Evolutionary conservation across 2,888 invertebrate genomes (phyloP).

Genomic region (Cepaea hortensis): DNA sequence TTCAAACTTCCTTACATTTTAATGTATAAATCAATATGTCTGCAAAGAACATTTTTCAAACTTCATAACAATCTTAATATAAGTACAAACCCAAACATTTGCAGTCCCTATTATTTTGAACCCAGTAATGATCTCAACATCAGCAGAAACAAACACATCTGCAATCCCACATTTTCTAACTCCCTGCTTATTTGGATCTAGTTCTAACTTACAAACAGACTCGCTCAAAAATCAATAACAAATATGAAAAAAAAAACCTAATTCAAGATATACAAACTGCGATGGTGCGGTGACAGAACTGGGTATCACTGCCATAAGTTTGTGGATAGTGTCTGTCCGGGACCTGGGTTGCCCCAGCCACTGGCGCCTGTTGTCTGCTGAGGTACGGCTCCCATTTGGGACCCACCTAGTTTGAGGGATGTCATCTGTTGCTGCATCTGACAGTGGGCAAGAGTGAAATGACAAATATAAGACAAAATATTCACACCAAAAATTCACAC

Average conservation of each 20-base stretch:
- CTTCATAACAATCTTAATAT: too few species aligned
- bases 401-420: conserved; percentile 59
- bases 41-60: too few species aligned
- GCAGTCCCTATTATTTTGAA: too few species aligned
- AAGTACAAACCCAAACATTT: too few species aligned
- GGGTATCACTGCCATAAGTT: conserved; percentile 70
- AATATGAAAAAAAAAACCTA: background rate
- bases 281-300: background rate
- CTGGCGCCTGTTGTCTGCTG: conserved; percentile 49
- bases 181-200: too few species aligned
- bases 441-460: background rate
- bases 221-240: background rate
- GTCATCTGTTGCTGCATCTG: conserved; percentile 71
- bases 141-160: too few species aligned
- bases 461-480: too few species aligned
- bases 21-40: too few species aligned
- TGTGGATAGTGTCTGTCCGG: conserved; percentile 69
- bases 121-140: too few species aligned
- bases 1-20: too few species aligned
- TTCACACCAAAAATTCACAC: too few species aligned
- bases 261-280: background rate
- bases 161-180: too few species aligned
- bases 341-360: conserved; percentile 57
- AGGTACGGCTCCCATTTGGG: conserved; percentile 56
- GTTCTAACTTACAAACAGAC: background rate